Evolutionary conservation across 2,888 invertebrate genomes (phyloP).

Genomic region (Amblyteles armatorius): DNA sequence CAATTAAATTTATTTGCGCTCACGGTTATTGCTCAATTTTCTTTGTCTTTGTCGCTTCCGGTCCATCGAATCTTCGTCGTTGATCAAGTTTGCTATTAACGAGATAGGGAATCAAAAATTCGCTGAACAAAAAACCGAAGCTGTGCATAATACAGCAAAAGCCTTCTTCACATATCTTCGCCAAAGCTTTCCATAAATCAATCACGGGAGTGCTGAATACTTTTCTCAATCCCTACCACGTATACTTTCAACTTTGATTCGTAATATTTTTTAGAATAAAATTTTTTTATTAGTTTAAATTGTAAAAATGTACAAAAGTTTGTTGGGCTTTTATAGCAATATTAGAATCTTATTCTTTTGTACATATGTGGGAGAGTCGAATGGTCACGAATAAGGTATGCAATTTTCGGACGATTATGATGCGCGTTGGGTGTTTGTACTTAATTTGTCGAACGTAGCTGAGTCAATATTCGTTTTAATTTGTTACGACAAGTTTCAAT

Average conservation of each 20-base stretch:
- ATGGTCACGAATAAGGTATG: conserved; percentile 35
- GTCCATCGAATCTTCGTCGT: conserved; percentile 3
- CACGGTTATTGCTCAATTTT: conserved; percentile 61
- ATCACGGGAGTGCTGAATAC: conserved; percentile 26
- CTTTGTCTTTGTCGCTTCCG: neutral
- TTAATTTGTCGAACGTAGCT: conserved; percentile 33
- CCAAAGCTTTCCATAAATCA: conserved; percentile 33
- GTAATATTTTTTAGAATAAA: conserved; percentile 7
- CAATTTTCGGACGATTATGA: conserved; percentile 41
- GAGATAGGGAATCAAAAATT: conserved; percentile 29
- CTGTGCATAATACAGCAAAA: conserved; percentile 61
- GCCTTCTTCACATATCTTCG: conserved; percentile 66
- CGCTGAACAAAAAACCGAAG: conserved; percentile 44
- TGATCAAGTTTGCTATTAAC: neutral
- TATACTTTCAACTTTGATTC: conserved; percentile 22
- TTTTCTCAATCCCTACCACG: conserved; percentile 25
- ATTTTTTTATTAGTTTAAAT: conserved; percentile 46
- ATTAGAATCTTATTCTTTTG: conserved; percentile 47
- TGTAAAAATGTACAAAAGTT: conserved; percentile 57
- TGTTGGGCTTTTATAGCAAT: conserved; percentile 33
- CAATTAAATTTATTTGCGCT: conserved; percentile 55
- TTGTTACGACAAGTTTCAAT: conserved; percentile 21
- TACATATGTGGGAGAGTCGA: conserved; percentile 47
- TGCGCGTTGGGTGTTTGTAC: conserved; percentile 29
- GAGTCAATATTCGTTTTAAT: conserved; percentile 32